A percentile compares a stretch with the other conserved stretches of the same genome.
These are phyloP conservation scores for Littorina saxatilis DNA, from an alignment of 1,140 invertebrate genomes.

Conservation along the genomic window DNA sequence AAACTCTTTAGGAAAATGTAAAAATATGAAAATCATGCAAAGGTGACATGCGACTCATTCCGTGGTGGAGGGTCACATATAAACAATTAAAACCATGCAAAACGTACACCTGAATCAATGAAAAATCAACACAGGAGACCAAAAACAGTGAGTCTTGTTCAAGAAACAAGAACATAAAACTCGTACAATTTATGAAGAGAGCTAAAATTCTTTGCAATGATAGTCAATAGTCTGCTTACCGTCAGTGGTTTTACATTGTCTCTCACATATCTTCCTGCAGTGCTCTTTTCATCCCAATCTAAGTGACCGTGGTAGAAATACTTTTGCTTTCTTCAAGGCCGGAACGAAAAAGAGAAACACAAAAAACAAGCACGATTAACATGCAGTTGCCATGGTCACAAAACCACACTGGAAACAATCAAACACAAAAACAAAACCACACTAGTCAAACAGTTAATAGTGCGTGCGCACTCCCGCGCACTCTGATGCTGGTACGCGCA, in stretches of 20 bases:
- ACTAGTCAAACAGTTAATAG: conserved; percentile 43
- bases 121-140: not conserved
- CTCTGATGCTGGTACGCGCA: too few species aligned
- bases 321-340: conserved; percentile 69
- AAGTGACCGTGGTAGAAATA: conserved; percentile 75
- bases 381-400: conserved; percentile 31
- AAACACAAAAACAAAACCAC: conserved; percentile 27
- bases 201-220: too few species aligned
- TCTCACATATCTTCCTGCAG: conserved; percentile 73
- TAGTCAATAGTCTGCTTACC: conserved; percentile 81
- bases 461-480: too few species aligned
- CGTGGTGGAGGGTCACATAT: too few species aligned
- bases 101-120: not conserved
- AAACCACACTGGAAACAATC: too few species aligned
- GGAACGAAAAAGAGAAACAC: conserved; percentile 45
- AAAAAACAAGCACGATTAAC: conserved; percentile 31
- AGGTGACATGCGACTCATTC: too few species aligned
- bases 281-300: conserved; percentile 74
- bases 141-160: not conserved
- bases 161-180: not conserved
- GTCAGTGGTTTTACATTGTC: conserved; percentile 96
- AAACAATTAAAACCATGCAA: too few species aligned
- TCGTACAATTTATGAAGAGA: not conserved
- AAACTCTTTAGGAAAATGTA: too few species aligned
- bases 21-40: too few species aligned